A percentile compares a stretch with the other conserved stretches of the same genome.
Evolutionary conservation across 2,888 invertebrate genomes (phyloP).

Genomic region (Schrankia costaestrigalis): DNA sequence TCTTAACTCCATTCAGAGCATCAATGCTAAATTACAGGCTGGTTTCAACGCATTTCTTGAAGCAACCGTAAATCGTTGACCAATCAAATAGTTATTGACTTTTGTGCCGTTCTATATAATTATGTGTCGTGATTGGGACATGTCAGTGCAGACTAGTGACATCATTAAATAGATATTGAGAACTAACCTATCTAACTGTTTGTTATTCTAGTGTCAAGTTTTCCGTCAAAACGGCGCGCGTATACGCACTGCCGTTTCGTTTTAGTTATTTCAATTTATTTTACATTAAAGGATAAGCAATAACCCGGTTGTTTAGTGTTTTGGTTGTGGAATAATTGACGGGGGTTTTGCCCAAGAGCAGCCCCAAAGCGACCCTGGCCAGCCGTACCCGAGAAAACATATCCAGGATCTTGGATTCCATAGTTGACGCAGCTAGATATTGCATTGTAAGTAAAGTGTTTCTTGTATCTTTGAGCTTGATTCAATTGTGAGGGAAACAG

Average conservation of each 20-base stretch:
- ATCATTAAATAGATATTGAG: conserved; percentile 66
- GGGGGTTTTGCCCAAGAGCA: conserved; percentile 56
- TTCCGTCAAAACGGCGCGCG: conserved; percentile 73
- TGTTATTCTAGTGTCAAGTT: conserved; percentile 49
- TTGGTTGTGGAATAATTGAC: conserved; percentile 54
- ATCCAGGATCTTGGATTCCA: conserved; percentile 77
- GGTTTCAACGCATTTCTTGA: conserved; percentile 94
- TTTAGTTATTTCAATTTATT: conserved; percentile 76
- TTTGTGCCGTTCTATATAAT: conserved; percentile 58
- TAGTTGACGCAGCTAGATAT: conserved; percentile 76
- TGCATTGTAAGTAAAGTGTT: conserved; percentile 80
- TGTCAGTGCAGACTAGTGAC: conserved; percentile 70
- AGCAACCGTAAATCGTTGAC: conserved; percentile 89
- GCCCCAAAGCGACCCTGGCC: conserved; percentile 68
- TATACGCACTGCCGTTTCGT: conserved; percentile 65
- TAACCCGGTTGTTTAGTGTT: conserved; percentile 55
- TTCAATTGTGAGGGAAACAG: conserved; percentile 16
- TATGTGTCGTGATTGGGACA: conserved; percentile 90
- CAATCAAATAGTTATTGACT: conserved; percentile 38
- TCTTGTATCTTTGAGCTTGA: too few species aligned
- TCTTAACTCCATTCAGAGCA: conserved; percentile 55
- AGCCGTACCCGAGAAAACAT: conserved; percentile 72
- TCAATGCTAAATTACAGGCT: conserved; percentile 95
- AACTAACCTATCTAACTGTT: conserved; percentile 33
- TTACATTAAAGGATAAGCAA: conserved; percentile 77